Conservation (phyloP, 2,797 vertebrate genomes). For the Miichthys miiuy region DNA sequence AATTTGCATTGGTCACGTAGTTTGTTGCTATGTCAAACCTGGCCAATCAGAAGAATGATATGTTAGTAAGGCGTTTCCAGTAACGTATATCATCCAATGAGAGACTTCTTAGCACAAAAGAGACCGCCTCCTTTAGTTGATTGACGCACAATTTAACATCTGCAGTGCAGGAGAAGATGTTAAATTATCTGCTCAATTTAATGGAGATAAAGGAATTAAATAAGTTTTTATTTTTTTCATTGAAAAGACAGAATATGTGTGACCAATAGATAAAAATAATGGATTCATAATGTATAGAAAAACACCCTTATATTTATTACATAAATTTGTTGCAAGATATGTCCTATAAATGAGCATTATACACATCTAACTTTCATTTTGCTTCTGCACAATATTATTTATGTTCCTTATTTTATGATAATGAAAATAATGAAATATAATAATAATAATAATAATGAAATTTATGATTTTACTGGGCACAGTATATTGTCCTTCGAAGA, state of each 20-base stretch:
- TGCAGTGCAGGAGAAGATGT: slow-evolving; percentile 27
- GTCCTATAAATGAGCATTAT: neutral
- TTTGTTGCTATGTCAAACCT: slow-evolving; percentile 65
- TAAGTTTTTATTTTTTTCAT: neutral
- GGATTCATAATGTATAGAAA: neutral
- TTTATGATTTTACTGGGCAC: neutral
- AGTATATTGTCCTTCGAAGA: neutral
- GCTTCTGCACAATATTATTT: neutral
- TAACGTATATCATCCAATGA: slow-evolving; percentile 50
- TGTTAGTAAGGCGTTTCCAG: slow-evolving; percentile 38
- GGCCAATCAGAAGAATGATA: slow-evolving; percentile 63
- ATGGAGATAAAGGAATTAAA: neutral
- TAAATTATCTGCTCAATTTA: neutral
- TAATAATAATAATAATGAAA: too few relatives aligned
- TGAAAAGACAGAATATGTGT: neutral
- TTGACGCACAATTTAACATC: slow-evolving; percentile 67
- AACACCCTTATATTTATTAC: neutral
- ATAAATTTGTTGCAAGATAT: neutral
- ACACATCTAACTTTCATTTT: neutral
- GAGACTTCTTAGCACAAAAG: neutral
- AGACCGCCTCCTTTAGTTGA: slow-evolving; percentile 51
- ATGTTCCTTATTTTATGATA: neutral
- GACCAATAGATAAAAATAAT: neutral
- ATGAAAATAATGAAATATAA: too few relatives aligned
- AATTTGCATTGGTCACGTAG: slow-evolving; percentile 54